phyloP scores from a whole-genome alignment of 1,140 invertebrate species.

The Macrosteles quadrilineatus region DNA sequence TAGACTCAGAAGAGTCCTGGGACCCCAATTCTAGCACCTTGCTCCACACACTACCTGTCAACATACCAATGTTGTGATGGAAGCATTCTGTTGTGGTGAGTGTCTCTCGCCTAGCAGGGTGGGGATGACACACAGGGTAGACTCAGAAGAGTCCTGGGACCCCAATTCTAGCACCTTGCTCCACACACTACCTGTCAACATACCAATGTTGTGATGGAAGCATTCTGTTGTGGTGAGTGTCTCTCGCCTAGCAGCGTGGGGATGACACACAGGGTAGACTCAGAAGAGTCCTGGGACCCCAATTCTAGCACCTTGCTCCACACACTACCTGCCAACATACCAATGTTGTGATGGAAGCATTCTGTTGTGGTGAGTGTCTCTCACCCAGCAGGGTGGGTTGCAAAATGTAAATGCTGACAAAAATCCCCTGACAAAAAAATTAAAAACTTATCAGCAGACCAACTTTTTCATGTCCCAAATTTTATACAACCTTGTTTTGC shows the following conservation, averaged over 20 bases:
- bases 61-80: too few relatives aligned
- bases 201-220: too few relatives aligned
- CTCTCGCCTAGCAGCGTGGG: conserved; percentile 81
- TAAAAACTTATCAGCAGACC: too few relatives aligned
- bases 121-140: conserved; percentile 64
- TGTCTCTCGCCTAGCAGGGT: conserved; percentile 80
- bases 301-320: conserved; percentile 73
- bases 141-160: conserved; percentile 56
- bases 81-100: conserved; percentile 63
- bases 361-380: conserved; percentile 69
- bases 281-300: conserved; percentile 54
- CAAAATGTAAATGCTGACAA: too few relatives aligned
- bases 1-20: conserved; percentile 55
- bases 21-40: conserved; percentile 62
- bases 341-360: too few relatives aligned
- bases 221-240: conserved; percentile 67
- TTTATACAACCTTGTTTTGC: too few relatives aligned
- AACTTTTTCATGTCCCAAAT: too few relatives aligned
- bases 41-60: conserved; percentile 74
- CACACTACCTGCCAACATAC: conserved; percentile 69
- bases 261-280: conserved; percentile 60
- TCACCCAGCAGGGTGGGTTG: conserved; percentile 81
- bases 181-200: conserved; percentile 70
- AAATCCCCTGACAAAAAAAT: too few relatives aligned
- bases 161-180: conserved; percentile 64